These are phyloP conservation scores for Acanthosoma haemorrhoidale DNA, from an alignment of 2,888 invertebrate species.

Conservation along the genomic window DNA sequence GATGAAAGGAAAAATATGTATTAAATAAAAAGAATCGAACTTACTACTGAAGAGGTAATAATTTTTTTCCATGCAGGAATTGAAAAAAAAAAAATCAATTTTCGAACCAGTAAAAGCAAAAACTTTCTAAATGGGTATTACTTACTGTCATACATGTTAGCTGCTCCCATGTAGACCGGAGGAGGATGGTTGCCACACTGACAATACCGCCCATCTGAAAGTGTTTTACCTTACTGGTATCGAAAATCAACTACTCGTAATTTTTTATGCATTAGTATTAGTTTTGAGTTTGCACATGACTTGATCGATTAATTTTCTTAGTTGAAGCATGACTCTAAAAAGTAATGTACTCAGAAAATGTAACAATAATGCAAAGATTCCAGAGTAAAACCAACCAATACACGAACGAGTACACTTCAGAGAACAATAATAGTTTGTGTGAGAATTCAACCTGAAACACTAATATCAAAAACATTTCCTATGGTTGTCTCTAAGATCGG, in stretches of 20 bases:
- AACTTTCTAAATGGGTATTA: conserved; percentile 35
- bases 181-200: conserved; percentile 37
- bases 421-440: no score
- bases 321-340: conserved; percentile 5
- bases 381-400: no score
- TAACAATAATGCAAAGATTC: no score
- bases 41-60: conserved; percentile 16
- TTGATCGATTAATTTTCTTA: not conserved
- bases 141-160: conserved; percentile 39
- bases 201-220: conserved; percentile 39
- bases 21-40: not conserved
- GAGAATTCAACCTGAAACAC: no score
- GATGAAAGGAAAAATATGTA: not conserved
- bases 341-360: no score
- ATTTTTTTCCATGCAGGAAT: conserved; percentile 18
- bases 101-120: conserved; percentile 39
- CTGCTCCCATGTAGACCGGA: conserved; percentile 39
- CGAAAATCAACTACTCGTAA: conserved; percentile 37
- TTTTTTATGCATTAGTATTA: not conserved
- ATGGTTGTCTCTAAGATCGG: no score
- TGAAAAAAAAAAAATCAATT: conserved; percentile 27
- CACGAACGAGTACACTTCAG: no score
- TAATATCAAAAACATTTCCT: no score
- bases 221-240: conserved; percentile 39
- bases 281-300: not conserved